phyloP scores from a whole-genome alignment of 92 coral and sea anemone genomes.

The Plumapathes pennacea region DNA sequence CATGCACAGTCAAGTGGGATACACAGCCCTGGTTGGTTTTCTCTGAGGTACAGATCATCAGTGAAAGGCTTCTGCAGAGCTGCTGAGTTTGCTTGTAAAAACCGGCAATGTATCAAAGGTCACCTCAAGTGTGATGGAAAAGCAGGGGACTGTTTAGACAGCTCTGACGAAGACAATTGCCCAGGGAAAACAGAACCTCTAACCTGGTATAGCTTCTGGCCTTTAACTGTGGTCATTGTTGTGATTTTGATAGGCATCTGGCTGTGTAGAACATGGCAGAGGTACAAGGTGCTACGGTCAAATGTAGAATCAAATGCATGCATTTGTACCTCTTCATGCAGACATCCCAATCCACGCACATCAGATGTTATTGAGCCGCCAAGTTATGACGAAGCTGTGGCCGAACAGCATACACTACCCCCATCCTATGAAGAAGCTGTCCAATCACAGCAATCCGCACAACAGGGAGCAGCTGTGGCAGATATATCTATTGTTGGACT shows the following conservation, averaged over 20 bases:
- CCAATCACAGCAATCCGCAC: slow-evolving; percentile 9
- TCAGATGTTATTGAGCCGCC: slow-evolving; percentile 72
- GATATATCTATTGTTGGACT: neutral
- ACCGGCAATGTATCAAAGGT: slow-evolving; percentile 63
- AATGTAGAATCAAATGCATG: slow-evolving; percentile 37
- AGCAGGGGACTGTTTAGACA: slow-evolving; percentile 73
- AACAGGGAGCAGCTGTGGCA: slow-evolving; percentile 5
- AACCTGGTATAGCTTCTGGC: slow-evolving; percentile 92
- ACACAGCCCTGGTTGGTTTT: slow-evolving; percentile 72
- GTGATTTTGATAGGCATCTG: slow-evolving; percentile 83
- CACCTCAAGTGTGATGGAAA: slow-evolving; percentile 54
- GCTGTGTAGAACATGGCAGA: slow-evolving; percentile 94
- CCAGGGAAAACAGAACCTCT: slow-evolving; percentile 50
- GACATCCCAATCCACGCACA: slow-evolving; percentile 42
- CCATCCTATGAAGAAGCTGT: slow-evolving; percentile 91
- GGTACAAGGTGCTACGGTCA: slow-evolving; percentile 56
- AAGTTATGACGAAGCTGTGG: slow-evolving; percentile 82
- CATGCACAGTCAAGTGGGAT: slow-evolving; percentile 51
- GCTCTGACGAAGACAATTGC: slow-evolving; percentile 80
- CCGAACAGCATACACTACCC: slow-evolving; percentile 45
- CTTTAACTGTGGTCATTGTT: slow-evolving; percentile 72
- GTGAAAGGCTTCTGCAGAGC: slow-evolving; percentile 65
- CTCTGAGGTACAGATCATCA: slow-evolving; percentile 52
- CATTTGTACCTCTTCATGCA: slow-evolving; percentile 34
- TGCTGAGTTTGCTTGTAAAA: slow-evolving; percentile 61